Base-by-base conservation (phyloP, 2,113 vertebrate species). In the Dipodomys stephensi region DNA sequence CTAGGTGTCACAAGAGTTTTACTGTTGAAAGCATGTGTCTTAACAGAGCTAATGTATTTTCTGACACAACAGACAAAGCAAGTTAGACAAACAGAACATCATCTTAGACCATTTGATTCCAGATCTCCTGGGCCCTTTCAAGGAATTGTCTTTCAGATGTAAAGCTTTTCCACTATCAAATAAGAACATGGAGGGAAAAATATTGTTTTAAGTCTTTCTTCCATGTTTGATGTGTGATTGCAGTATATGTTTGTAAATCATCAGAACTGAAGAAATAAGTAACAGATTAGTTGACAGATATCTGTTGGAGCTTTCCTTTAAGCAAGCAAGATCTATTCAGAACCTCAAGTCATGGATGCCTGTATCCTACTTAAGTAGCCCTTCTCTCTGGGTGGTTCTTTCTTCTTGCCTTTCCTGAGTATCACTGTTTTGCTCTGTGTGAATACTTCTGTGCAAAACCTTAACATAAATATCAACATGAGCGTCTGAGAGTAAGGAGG, bases 1-100 rank as follows among this genome's bases (percentile, higher is more conserved):
- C 88, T 83, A 86, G 32, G 84, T 93, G 64, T 72, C 81, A 67
- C 64, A 57, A 79, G 78, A 83, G 81, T 95, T 94, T 93, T 82
- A 95, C 49, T 92, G 10, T 35, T 94, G 74, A 84, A 86, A 71
- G 80, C 46, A 88, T 57, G 53, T 12, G 49, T 90, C 74, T 94
- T 92, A 76, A 72, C 83, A 71, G 77, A 25, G 27, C 80, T 92
- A 72, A 73, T 30, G 90, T 65, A 91, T 44, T 81, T 92, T 25
- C 46, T 73, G 65, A 77, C 86, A 76, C 53, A 81, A 22, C 73
- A 92, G 53, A 65, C 65, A 80, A 64, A 74, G 9, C 76, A 74
- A 71, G 23, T 35, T 65, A 78, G 30, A 20, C 44, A 86, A 62
- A 10, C 13, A 82, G 6, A 39, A 73, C 27, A 87, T 32, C 32